Evolutionary conservation across 30 jellyfish, hydroid and myxozoan species (phyloP), one percentile per base, ranked within the genome.

Genomic region (Sanderia malayensis): DNA sequence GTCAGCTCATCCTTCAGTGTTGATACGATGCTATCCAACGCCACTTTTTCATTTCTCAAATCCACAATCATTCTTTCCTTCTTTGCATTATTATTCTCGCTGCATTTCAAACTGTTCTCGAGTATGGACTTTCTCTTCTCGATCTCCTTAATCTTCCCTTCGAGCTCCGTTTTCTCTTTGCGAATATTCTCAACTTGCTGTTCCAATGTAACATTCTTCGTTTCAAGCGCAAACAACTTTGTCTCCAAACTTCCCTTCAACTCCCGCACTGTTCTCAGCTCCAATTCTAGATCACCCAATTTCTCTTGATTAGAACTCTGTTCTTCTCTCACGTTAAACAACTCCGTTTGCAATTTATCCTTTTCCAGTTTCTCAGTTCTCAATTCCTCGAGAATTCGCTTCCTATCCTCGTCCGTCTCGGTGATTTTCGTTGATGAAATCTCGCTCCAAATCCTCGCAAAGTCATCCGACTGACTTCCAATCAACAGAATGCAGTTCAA

Each of bases 81-180:
- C 67, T 86, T 79, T 19, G 99, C 99, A 46, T 93, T 93, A 80
- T 93, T 93, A 53, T 93, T 93, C 32, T 93, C 99, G 19, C 95
- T 75, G 52, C 32, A 11, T 31, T 70, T 80, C 66, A 93, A 55
- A 46, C 89, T 75, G 44, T 91, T 73, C 74, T 93, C 99, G 4
- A 93, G 88, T 7, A 70, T 76, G 24, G 31, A 76, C 41, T 80
- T 80, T 32, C 89, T 84, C 28, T 67, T 86, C 60, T 93, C 99
- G 7, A 93, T 57, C 58, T 80, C 96, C 1, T 29, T 58, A n/a
- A 93, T 74, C 74, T 83, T 91, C 21, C 58, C 77, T 67, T 93
- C 99, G 55, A 93, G 70, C 33, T 80, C 81, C 27, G 64, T 24
- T 49, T 81, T 80, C 41, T 86, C 99, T n/a, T 52, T 61, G 58